Evolutionary conservation across 92 coral and sea anemone species (phyloP), one percentile per base, ranked within the genome.

Genomic region (Porites cylindrica): DNA sequence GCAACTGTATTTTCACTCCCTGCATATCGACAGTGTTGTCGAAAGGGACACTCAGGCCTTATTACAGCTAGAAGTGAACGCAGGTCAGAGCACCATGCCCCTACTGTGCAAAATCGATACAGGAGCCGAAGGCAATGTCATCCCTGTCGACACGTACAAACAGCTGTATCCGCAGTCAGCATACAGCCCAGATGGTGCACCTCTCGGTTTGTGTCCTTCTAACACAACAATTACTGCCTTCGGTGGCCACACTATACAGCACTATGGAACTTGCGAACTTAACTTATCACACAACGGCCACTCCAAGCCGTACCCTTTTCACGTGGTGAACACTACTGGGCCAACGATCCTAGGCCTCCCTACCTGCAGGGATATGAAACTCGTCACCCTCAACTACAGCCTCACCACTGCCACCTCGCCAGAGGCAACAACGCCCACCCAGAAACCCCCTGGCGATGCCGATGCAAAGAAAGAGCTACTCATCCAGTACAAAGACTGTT

Each of bases 121-220:
- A 11, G 91, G 92, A 32, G 93, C 92, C 6, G 93, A 89, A 80
- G 97, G 95, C 69, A 94, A 91, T 72, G 97, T 91, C n/a, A 94
- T 91, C 51, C 88, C 94, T 29, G 92, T 87, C 23, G 75, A 85
- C 80, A 84, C 88, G 64, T 89, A 89, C 88, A 86, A 86, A 74
- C 88, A 60, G 58, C 12, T 90, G 21, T 59, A 62, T 76, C 95
- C 94, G 4, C 43, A 68, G n/a, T 64, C 91, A 70, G 79, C 80
- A 66, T 77, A 77, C 66, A 84, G 86, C 78, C 19, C 93, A 52
- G 61, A 11, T 69, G 93, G 93, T 65, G 77, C 76, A 51, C 93
- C 94, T 52, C 82, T 78, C 51, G 90, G 81, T 82, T 72, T 90
- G 77, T 67, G 71, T 17, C 90, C 93, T 58, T 93, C 93, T 23